phyloP scores from a whole-genome alignment of 1,140 invertebrate genomes.

The Procambarus clarkii region DNA sequence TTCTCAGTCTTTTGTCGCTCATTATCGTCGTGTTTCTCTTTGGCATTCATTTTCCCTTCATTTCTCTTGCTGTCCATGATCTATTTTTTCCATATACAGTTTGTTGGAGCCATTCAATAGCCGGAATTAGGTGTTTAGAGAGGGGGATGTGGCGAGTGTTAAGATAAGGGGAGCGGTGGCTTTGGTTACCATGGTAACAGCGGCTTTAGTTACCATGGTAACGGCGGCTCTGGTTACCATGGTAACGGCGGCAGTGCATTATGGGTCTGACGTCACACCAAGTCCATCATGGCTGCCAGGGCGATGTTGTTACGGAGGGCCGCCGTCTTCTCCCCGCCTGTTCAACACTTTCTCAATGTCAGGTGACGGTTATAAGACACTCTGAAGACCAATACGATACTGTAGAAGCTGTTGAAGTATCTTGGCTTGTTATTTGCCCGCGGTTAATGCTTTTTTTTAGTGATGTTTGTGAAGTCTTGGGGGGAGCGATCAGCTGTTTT shows the following conservation, averaged over 20 bases:
- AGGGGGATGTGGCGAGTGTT: too few relatives aligned
- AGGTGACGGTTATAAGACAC: slow-evolving; percentile 15
- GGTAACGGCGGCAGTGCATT: slow-evolving; percentile 34
- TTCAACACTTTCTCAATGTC: neutral
- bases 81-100: neutral
- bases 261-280: slow-evolving; percentile 53
- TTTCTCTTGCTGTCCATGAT: neutral
- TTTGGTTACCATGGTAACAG: too few relatives aligned
- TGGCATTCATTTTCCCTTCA: neutral
- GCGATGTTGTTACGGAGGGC: slow-evolving; percentile 45
- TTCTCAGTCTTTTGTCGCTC: slow-evolving; percentile 12
- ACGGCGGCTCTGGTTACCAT: slow-evolving; percentile 44
- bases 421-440: neutral
- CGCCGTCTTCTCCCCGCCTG: slow-evolving; percentile 1
- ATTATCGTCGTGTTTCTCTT: neutral
- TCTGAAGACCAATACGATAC: too few relatives aligned
- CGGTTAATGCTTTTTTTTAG: neutral
- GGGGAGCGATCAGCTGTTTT: neutral
- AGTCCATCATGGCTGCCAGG: slow-evolving; percentile 46
- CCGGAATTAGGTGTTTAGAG: too few relatives aligned
- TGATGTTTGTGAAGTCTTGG: too few relatives aligned
- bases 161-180: too few relatives aligned
- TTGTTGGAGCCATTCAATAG: too few relatives aligned
- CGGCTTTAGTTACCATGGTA: too few relatives aligned
- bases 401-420: neutral